A percentile compares a stretch with the other conserved stretches of the same genome.
Conservation (phyloP, 2,888 invertebrate genomes). For the Pharmacophagus antenor region DNA sequence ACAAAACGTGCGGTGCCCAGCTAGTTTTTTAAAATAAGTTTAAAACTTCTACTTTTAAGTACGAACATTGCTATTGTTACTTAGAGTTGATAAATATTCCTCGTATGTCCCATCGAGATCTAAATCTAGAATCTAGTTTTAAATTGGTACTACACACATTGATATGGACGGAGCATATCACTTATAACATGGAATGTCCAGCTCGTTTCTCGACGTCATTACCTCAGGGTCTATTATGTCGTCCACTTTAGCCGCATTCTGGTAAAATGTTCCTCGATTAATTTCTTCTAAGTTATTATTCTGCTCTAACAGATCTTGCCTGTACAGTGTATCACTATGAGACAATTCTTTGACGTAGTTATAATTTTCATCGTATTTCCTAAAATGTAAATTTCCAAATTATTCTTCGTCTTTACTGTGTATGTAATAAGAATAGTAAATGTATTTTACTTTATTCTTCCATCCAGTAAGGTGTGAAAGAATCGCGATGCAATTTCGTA, state of each 20-base stretch:
- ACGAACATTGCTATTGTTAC: no score
- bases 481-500: conserved; percentile 58
- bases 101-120: no score
- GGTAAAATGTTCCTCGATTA: conserved; percentile 59
- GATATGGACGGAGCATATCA: neutral
- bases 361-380: conserved; percentile 55
- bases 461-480: conserved; percentile 57
- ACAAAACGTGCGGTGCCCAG: no score
- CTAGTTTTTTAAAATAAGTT: no score
- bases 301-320: conserved; percentile 53
- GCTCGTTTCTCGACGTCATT: conserved; percentile 15
- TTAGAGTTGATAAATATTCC: no score
- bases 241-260: conserved; percentile 56
- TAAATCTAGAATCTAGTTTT: no score
- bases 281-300: conserved; percentile 57
- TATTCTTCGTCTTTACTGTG: neutral
- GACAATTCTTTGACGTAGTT: conserved; percentile 53
- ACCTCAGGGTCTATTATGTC: conserved; percentile 64
- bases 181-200: neutral
- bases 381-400: conserved; percentile 31
- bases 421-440: neutral
- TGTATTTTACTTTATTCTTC: conserved; percentile 57
- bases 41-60: no score
- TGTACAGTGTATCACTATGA: conserved; percentile 54
- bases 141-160: no score